Conservation (phyloP, 2,888 invertebrate species). For the Oscheius myriophilus region DNA sequence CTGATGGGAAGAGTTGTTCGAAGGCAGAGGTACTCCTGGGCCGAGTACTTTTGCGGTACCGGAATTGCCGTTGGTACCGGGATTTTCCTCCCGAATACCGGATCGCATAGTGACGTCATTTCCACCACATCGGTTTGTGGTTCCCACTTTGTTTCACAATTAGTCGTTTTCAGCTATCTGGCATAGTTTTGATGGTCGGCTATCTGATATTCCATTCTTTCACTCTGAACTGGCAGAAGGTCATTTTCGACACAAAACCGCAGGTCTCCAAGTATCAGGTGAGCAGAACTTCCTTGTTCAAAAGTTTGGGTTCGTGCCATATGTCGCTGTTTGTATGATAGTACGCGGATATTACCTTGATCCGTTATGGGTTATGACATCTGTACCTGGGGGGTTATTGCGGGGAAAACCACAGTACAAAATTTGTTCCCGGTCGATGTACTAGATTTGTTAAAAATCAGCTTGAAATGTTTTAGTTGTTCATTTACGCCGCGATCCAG, state of each 20-base stretch:
- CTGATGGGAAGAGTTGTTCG: slow-evolving; percentile 93
- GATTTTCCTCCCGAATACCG: slow-evolving; percentile 81
- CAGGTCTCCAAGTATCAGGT: slow-evolving; percentile 64
- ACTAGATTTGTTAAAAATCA: no score
- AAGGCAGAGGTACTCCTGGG: slow-evolving; percentile 75
- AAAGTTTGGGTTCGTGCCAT: no score
- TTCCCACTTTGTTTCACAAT: not conserved
- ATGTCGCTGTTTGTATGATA: no score
- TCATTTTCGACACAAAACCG: slow-evolving; percentile 78
- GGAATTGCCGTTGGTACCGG: slow-evolving; percentile 91
- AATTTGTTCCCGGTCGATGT: no score
- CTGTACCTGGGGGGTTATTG: no score
- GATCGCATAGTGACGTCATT: slow-evolving; percentile 22
- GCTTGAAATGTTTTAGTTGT: slow-evolving; percentile 90
- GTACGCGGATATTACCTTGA: no score
- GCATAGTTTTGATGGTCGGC: slow-evolving; percentile 83
- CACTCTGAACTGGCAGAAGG: slow-evolving; percentile 97
- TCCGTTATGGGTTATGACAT: no score
- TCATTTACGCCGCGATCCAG: slow-evolving; percentile 94
- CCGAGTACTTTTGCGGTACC: slow-evolving; percentile 90
- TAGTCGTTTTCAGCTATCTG: slow-evolving; percentile 74
- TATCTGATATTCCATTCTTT: slow-evolving; percentile 97
- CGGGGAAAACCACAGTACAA: no score
- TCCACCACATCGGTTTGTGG: slow-evolving; percentile 18
- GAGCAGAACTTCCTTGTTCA: no score